Conservation (phyloP, 2,888 invertebrate genomes). For the Melinopterus prodromus region DNA sequence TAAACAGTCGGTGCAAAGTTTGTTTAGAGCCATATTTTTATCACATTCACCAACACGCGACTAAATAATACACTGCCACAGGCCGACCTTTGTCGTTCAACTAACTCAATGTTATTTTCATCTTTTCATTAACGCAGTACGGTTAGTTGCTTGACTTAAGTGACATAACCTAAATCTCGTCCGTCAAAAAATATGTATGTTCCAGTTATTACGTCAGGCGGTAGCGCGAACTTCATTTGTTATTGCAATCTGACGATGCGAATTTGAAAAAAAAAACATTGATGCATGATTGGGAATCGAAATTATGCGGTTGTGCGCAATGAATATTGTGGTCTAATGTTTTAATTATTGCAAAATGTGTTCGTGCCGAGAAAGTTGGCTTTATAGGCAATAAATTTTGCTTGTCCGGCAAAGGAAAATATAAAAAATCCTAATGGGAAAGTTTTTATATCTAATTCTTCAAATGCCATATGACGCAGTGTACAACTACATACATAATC, state of each 20-base stretch:
- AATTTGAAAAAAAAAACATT: not conserved
- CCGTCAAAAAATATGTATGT: not conserved
- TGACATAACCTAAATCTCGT: not conserved
- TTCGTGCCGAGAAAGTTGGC: not conserved
- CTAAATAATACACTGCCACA: not conserved
- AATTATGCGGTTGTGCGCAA: not conserved
- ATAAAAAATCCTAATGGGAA: not conserved
- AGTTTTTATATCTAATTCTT: too few species aligned
- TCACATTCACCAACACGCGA: not conserved
- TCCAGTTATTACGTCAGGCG: not conserved
- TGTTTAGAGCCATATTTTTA: conserved; percentile 49
- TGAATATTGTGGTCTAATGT: too few species aligned
- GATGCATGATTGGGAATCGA: not conserved
- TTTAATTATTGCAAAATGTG: not conserved
- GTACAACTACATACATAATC: too few species aligned
- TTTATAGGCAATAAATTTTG: not conserved
- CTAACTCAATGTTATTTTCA: conserved; percentile 4
- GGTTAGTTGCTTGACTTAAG: conserved; percentile 4
- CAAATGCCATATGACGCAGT: too few species aligned
- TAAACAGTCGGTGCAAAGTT: conserved; percentile 47
- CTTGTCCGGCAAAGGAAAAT: not conserved
- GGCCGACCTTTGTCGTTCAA: not conserved
- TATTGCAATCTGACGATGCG: not conserved
- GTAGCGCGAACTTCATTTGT: not conserved
- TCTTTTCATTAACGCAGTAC: not conserved